Percentiles rank a stretch among this genome's conserved stretches.
Evolutionary conservation across 1,140 invertebrate genomes (phyloP).

Genomic region (Drosophila nebulosa): DNA sequence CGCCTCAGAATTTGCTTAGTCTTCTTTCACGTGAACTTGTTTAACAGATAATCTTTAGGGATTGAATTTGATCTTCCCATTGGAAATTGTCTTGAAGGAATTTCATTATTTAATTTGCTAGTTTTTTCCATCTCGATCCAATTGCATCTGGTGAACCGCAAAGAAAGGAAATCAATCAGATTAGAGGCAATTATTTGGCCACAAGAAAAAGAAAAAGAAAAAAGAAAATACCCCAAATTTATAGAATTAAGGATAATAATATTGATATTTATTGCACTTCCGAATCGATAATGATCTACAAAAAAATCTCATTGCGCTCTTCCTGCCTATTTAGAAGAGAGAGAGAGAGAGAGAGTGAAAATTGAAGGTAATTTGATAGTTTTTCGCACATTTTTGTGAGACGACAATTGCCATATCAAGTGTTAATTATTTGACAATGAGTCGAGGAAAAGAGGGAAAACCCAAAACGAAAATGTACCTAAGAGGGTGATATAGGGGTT

Average conservation of each 20-base stretch:
- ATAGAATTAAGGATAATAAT: constrained; percentile 18
- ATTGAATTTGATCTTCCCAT: no score
- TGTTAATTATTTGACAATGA: constrained; percentile 79
- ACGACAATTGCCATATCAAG: constrained; percentile 68
- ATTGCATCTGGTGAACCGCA: background rate
- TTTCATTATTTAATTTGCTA: background rate
- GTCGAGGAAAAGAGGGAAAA: constrained; percentile 34
- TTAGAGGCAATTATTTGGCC: background rate
- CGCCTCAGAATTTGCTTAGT: no score
- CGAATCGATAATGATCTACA: constrained; percentile 22
- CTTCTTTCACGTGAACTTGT: no score
- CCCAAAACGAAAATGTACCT: background rate
- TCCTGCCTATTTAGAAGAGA: constrained; percentile 52
- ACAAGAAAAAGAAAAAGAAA: background rate
- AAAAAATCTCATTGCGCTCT: constrained; percentile 53
- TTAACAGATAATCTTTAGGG: no score
- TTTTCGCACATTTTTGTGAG: constrained; percentile 67
- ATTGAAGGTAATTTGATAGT: constrained; percentile 59
- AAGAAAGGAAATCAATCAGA: background rate
- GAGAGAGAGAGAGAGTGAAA: no score
- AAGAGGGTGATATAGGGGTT: background rate
- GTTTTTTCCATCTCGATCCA: background rate
- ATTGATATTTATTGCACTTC: constrained; percentile 42
- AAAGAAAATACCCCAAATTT: background rate
- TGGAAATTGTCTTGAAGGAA: no score